Evolutionary conservation across 2,113 vertebrate genomes (phyloP).

Genomic region (Apodemus speciosus): DNA sequence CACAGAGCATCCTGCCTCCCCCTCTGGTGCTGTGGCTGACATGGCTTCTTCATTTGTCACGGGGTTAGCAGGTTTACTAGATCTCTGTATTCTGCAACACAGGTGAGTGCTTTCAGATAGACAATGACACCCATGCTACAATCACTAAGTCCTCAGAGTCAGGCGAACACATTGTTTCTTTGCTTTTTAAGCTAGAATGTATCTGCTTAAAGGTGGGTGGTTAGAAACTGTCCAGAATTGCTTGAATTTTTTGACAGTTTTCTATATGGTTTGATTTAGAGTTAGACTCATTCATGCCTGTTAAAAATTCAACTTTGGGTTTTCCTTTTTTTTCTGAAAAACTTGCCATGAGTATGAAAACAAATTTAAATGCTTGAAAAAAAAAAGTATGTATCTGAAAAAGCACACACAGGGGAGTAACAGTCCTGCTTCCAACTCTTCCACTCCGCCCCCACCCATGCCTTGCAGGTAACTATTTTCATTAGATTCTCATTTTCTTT

Average conservation of each 20-base stretch:
- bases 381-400: neutral
- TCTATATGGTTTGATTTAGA: neutral
- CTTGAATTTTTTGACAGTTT: neutral
- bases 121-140: neutral
- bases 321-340: neutral
- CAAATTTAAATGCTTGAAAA: conserved; percentile 17
- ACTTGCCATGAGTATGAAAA: neutral
- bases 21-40: neutral
- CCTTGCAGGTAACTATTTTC: neutral
- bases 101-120: neutral
- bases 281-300: neutral
- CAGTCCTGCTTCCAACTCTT: neutral
- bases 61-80: neutral
- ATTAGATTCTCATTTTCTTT: conserved; percentile 22
- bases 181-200: neutral
- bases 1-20: neutral
- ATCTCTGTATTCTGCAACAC: neutral
- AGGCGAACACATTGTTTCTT: neutral
- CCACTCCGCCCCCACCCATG: too few relatives aligned
- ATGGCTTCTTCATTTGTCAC: neutral
- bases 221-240: neutral
- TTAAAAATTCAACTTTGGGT: neutral
- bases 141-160: neutral
- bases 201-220: neutral
- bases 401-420: neutral